A percentile compares a stretch with the other conserved stretches of the same genome.
Evolutionary conservation across 1,140 invertebrate species (phyloP).

Genomic region (Galendromus occidentalis): DNA sequence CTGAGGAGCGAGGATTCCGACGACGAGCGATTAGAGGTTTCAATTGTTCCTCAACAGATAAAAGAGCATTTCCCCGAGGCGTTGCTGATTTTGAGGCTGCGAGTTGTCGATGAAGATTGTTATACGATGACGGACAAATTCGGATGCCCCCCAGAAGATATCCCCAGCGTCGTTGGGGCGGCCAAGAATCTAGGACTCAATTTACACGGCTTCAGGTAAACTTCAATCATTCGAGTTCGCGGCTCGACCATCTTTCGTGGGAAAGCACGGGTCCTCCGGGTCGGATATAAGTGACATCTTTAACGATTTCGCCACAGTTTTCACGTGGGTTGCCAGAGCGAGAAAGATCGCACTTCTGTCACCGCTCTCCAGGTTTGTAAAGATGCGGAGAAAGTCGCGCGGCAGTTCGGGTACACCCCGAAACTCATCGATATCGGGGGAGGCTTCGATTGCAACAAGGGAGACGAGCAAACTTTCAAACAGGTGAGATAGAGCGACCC

Average conservation of each 20-base stretch:
- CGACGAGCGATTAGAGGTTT: not conserved
- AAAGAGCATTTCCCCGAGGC: not conserved
- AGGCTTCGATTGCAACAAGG: not conserved
- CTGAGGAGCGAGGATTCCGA: too few species aligned
- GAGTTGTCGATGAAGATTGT: not conserved
- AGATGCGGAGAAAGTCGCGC: not conserved
- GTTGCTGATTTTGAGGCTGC: not conserved
- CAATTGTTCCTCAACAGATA: not conserved
- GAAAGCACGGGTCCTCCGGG: too few species aligned
- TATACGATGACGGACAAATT: conserved; percentile 1
- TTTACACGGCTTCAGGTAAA: not conserved
- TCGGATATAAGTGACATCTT: too few species aligned
- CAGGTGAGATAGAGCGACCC: too few species aligned
- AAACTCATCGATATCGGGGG: not conserved
- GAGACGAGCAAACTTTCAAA: not conserved
- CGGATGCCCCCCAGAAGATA: not conserved
- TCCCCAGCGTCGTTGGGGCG: not conserved
- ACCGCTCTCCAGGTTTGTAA: not conserved
- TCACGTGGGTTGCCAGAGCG: conserved; percentile 3
- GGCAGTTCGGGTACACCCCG: not conserved
- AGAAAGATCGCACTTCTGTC: not conserved
- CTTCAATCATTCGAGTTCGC: too few species aligned
- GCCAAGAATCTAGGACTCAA: not conserved
- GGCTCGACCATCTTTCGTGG: too few species aligned
- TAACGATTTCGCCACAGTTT: not conserved